A percentile compares a stretch with the other conserved stretches of the same genome.
phyloP scores from a whole-genome alignment of 1,140 invertebrate genomes.

The Drosophila subobscura region DNA sequence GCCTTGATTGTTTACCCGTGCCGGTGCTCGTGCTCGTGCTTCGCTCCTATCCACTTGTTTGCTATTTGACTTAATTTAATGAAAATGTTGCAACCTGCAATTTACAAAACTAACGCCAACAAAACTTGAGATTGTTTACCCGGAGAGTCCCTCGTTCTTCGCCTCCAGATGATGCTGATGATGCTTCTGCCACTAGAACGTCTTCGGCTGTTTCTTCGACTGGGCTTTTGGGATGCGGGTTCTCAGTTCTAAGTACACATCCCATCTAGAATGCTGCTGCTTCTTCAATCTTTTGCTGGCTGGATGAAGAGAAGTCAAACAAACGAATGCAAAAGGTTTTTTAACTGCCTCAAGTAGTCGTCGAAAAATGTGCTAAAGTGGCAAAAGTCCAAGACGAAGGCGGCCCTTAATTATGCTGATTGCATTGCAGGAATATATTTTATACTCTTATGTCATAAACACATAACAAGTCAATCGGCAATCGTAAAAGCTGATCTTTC shows the following conservation, averaged over 20 bases:
- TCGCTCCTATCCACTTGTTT: conserved; percentile 51
- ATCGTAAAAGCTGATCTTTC: conserved; percentile 32
- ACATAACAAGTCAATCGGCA: conserved; percentile 15
- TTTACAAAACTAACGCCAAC: conserved; percentile 72
- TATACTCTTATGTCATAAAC: background rate
- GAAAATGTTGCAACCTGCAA: conserved; percentile 82
- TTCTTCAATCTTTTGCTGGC: conserved; percentile 22
- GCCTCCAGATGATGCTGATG: background rate
- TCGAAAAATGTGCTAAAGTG: conserved; percentile 47
- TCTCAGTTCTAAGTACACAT: conserved; percentile 67
- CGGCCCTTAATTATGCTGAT: conserved; percentile 34
- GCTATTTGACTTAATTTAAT: conserved; percentile 80
- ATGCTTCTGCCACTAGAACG: conserved; percentile 6
- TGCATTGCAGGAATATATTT: conserved; percentile 18
- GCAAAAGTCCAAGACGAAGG: conserved; percentile 33
- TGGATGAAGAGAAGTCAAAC: conserved; percentile 52
- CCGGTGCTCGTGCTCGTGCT: background rate
- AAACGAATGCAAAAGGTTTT: conserved; percentile 67
- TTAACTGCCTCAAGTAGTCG: conserved; percentile 43
- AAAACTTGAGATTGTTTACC: conserved; percentile 75
- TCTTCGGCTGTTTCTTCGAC: conserved; percentile 20
- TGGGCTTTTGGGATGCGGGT: conserved; percentile 55
- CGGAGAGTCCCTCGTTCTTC: conserved; percentile 10
- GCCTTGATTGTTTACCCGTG: conserved; percentile 57
- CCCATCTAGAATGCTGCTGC: conserved; percentile 45